Evolutionary conservation across 2,797 vertebrate species (phyloP).

Genomic region (Macrochelys suwanniensis): DNA sequence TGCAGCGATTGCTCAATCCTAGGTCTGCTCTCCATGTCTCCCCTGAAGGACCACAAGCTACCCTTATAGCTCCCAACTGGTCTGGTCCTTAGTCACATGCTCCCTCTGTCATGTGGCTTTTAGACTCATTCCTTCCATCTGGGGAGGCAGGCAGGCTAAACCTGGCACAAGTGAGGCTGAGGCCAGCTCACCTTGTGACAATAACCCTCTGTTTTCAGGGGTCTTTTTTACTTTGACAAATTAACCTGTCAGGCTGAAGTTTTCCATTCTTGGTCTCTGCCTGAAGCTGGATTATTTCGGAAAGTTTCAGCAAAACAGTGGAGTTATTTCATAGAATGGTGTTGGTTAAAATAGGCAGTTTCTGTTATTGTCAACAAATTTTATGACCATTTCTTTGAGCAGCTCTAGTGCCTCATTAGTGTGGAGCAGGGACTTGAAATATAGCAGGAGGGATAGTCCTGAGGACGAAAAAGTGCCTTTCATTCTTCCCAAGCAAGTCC

Average conservation of each 20-base stretch:
- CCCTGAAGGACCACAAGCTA: background rate
- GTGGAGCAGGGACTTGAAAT: background rate
- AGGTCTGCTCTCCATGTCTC: background rate
- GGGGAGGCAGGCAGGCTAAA: background rate
- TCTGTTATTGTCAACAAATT: no score
- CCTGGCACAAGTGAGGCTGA: background rate
- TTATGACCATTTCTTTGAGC: no score
- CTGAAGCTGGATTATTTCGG: background rate
- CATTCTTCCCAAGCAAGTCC: background rate
- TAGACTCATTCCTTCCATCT: background rate
- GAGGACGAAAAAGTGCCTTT: rapidly evolving
- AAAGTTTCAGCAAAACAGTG: background rate
- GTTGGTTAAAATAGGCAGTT: no score
- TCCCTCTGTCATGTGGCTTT: background rate
- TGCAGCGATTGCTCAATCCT: no score
- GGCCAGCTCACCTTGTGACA: background rate
- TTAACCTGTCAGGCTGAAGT: no score
- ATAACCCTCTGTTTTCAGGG: background rate
- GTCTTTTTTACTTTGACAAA: no score
- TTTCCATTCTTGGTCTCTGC: background rate
- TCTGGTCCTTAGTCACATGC: background rate
- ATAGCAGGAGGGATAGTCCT: background rate
- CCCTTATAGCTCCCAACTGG: background rate
- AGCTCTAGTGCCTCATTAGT: background rate
- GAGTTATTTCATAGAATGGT: background rate